Conservation (phyloP, 2,888 invertebrate genomes). For the Cosmia pyralina region DNA sequence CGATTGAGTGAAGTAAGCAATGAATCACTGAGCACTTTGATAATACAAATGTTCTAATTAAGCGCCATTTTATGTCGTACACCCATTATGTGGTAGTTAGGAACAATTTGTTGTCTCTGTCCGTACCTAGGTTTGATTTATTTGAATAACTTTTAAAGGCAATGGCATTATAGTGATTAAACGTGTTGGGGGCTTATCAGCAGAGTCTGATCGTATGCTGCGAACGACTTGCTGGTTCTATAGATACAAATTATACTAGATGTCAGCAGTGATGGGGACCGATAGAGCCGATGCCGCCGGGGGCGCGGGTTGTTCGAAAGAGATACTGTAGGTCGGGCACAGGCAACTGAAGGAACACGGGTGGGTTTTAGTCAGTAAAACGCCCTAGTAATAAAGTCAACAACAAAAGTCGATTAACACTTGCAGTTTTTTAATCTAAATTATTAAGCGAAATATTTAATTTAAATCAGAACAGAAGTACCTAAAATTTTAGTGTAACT, state of each 20-base stretch:
- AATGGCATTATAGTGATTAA: constrained; percentile 12
- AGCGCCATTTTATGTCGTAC: constrained; percentile 28
- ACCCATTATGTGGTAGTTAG: constrained; percentile 32
- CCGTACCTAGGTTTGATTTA: constrained; percentile 50
- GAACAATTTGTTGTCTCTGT: constrained; percentile 30
- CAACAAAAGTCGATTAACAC: too few species aligned
- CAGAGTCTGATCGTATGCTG: background rate
- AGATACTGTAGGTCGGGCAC: too few species aligned
- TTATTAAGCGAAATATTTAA: too few species aligned
- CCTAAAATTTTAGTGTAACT: too few species aligned
- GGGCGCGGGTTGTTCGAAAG: too few species aligned
- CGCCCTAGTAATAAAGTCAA: too few species aligned
- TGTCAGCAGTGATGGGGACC: too few species aligned
- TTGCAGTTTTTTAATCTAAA: too few species aligned
- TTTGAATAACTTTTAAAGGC: constrained; percentile 13
- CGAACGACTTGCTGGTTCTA: background rate
- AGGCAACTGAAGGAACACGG: too few species aligned
- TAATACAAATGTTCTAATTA: constrained; percentile 62
- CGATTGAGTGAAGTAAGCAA: constrained; percentile 47
- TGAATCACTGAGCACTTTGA: constrained; percentile 53
- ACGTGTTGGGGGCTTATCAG: background rate
- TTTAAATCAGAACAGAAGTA: too few species aligned
- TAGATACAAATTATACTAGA: background rate
- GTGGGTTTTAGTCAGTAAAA: too few species aligned
- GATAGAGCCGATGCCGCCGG: too few species aligned